Evolutionary conservation across 1,140 invertebrate genomes (phyloP).

Genomic region (Trinorchestia longiramus): DNA sequence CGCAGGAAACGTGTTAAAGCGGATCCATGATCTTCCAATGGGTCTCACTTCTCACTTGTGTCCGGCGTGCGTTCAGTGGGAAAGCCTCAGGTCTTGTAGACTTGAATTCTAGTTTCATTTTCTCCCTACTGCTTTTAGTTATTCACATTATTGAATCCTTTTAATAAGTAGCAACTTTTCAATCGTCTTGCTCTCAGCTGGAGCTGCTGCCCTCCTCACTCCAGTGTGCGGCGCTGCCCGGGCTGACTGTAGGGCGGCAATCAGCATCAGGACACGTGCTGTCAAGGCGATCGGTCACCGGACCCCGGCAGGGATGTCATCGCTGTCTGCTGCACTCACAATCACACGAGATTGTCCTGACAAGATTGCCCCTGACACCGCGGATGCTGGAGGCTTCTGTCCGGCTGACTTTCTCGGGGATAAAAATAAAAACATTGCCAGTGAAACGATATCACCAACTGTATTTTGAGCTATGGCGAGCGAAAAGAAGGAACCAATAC

Average conservation of each 20-base stretch:
- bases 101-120: too few relatives aligned
- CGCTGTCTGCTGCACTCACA: constrained; percentile 36
- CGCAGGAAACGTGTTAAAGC: too few relatives aligned
- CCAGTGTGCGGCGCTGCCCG: not conserved
- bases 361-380: constrained; percentile 22
- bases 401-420: not conserved
- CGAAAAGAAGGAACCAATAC: not conserved
- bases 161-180: too few relatives aligned
- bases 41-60: too few relatives aligned
- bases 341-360: constrained; percentile 8
- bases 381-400: constrained; percentile 21
- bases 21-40: too few relatives aligned
- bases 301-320: not conserved
- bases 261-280: not conserved
- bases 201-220: too few relatives aligned
- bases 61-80: too few relatives aligned
- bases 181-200: too few relatives aligned
- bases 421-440: not conserved
- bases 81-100: too few relatives aligned
- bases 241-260: not conserved
- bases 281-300: not conserved
- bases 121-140: too few relatives aligned
- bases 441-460: not conserved
- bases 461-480: not conserved
- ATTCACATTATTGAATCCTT: too few relatives aligned